Conservation (phyloP, 1,140 invertebrate genomes). For the Philopotamus ludificatus region DNA sequence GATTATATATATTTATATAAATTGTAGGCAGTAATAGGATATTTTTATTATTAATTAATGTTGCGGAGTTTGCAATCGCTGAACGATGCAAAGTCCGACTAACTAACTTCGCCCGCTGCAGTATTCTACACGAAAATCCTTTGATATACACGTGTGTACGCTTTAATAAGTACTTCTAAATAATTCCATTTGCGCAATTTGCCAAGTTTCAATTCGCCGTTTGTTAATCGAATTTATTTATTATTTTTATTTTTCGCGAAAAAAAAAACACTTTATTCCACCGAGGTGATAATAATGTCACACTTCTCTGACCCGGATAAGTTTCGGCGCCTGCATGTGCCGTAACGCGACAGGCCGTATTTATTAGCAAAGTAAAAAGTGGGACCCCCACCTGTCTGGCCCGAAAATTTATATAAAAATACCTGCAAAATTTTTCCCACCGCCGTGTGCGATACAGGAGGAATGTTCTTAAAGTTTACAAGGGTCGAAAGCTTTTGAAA, state of each 20-base stretch:
- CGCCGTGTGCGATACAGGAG: conserved; percentile 7
- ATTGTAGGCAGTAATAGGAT: too few species aligned
- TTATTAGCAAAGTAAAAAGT: conserved; percentile 21
- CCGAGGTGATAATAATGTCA: conserved; percentile 14
- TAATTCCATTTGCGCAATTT: neutral
- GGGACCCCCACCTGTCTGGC: conserved; percentile 13
- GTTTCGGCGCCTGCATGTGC: conserved; percentile 8
- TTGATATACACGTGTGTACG: neutral
- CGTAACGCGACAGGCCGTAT: conserved; percentile 13
- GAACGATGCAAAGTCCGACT: neutral
- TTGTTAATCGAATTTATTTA: neutral
- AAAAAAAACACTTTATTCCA: too few species aligned
- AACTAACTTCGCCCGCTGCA: neutral
- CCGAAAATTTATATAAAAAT: conserved; percentile 23
- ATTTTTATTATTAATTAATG: too few species aligned
- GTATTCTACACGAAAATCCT: neutral
- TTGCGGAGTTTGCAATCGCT: too few species aligned
- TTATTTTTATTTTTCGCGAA: neutral
- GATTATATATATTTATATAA: too few species aligned
- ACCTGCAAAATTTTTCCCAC: neutral
- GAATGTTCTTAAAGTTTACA: conserved; percentile 11
- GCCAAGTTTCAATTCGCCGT: neutral
- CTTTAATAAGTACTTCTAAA: neutral
- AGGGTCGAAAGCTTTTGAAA: conserved; percentile 21
- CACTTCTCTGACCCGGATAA: conserved; percentile 14